These are phyloP conservation scores for Acyrthosiphon pisum DNA, from an alignment of 1,140 invertebrate genomes.

Conservation along the genomic window DNA sequence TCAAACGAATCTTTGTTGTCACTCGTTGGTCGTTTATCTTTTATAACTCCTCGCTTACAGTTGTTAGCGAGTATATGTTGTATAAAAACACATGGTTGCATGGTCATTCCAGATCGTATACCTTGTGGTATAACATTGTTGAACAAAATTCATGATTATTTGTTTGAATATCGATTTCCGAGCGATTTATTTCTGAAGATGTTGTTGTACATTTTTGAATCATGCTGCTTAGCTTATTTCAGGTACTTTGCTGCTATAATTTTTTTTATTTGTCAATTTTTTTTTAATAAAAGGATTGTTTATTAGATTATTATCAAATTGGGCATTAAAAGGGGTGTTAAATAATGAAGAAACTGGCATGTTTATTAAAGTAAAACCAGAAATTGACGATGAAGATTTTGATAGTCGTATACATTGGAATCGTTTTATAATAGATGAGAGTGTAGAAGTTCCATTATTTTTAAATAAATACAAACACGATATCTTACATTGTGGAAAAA, in stretches of 20 bases:
- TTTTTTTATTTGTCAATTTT: background rate
- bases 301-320: constrained; percentile 43
- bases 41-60: background rate
- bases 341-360: background rate
- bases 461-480: constrained; percentile 32
- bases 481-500: constrained; percentile 44
- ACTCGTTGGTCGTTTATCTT: constrained; percentile 12
- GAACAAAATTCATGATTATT: constrained; percentile 38
- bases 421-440: constrained; percentile 24
- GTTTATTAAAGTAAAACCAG: constrained; percentile 23
- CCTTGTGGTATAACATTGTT: constrained; percentile 29
- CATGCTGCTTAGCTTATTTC: constrained; percentile 36
- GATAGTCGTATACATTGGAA: background rate
- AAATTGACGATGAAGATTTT: constrained; percentile 26
- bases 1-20: constrained; percentile 28
- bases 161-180: background rate
- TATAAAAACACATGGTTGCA: background rate
- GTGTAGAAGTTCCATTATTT: constrained; percentile 28
- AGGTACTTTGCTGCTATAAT: background rate
- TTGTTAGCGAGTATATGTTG: constrained; percentile 37
- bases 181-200: constrained; percentile 22
- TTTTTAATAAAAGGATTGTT: background rate
- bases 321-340: constrained; percentile 35
- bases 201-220: constrained; percentile 51
- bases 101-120: background rate